These are phyloP conservation scores for Idaea straminata DNA, from an alignment of 2,888 invertebrate genomes.

Conservation along the genomic window DNA sequence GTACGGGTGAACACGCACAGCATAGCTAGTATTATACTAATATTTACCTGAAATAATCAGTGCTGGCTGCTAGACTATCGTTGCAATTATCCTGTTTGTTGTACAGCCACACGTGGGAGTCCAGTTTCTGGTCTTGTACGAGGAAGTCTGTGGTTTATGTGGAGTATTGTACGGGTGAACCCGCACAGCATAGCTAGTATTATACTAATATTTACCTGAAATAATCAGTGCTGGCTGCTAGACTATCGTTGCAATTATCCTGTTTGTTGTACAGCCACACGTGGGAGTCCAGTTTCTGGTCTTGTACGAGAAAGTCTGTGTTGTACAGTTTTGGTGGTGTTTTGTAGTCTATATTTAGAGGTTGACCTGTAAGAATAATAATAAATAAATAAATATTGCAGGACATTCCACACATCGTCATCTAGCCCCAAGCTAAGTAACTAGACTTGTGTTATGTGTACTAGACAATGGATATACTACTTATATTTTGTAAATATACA, in stretches of 20 bases:
- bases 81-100: constrained; percentile 44
- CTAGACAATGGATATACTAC: too few relatives aligned
- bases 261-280: constrained; percentile 65
- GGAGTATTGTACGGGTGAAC: neutral
- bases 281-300: constrained; percentile 56
- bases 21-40: neutral
- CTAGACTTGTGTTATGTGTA: too few relatives aligned
- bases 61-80: constrained; percentile 43
- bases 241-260: constrained; percentile 32
- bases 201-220: constrained; percentile 41
- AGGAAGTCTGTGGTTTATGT: constrained; percentile 45
- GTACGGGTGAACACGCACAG: neutral
- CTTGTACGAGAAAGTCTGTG: constrained; percentile 59
- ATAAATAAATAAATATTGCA: too few relatives aligned
- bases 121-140: constrained; percentile 59
- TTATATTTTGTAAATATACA: too few relatives aligned
- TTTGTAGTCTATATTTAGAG: constrained; percentile 56
- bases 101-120: constrained; percentile 64
- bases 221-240: constrained; percentile 53
- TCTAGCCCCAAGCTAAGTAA: too few relatives aligned
- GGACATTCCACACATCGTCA: too few relatives aligned
- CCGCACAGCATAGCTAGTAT: neutral
- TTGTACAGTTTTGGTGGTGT: constrained; percentile 51
- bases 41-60: constrained; percentile 59
- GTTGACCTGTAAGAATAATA: constrained; percentile 59